A percentile compares a stretch with the other conserved stretches of the same genome.
phyloP scores from a whole-genome alignment of 2,113 vertebrate species.

The Strix aluco region DNA sequence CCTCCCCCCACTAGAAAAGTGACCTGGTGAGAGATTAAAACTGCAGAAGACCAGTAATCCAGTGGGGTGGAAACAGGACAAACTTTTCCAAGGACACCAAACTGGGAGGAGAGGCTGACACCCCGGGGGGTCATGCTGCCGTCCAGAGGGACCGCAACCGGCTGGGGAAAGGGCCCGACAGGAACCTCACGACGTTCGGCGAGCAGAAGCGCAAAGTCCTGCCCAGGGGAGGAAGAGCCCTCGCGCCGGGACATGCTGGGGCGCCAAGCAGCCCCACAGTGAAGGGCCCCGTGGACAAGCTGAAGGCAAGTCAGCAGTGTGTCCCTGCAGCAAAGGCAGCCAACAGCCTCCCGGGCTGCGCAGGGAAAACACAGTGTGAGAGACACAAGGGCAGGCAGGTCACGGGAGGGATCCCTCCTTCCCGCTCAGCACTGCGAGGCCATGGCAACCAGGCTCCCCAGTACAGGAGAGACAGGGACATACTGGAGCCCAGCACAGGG shows the following conservation, averaged over 20 bases:
- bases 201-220: not conserved
- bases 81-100: not conserved
- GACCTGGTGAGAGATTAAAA: not conserved
- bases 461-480: not conserved
- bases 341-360: not conserved
- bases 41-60: not conserved
- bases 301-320: not conserved
- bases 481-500: not conserved
- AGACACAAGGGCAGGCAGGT: too few relatives aligned
- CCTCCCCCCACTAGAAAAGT: not conserved
- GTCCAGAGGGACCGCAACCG: not conserved
- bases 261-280: not conserved
- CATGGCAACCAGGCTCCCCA: not conserved
- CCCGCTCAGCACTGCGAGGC: fast-evolving
- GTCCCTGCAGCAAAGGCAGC: not conserved
- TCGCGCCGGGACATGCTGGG: not conserved
- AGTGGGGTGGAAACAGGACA: not conserved
- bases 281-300: not conserved
- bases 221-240: not conserved
- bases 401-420: not conserved
- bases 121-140: fast-evolving
- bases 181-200: not conserved
- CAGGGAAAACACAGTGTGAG: too few relatives aligned
- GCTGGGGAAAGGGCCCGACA: not conserved
- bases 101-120: not conserved